Evolutionary conservation across 2,797 vertebrate species (phyloP), one percentile per base, ranked within the genome.

Genomic region (Meriones psammophilus): DNA sequence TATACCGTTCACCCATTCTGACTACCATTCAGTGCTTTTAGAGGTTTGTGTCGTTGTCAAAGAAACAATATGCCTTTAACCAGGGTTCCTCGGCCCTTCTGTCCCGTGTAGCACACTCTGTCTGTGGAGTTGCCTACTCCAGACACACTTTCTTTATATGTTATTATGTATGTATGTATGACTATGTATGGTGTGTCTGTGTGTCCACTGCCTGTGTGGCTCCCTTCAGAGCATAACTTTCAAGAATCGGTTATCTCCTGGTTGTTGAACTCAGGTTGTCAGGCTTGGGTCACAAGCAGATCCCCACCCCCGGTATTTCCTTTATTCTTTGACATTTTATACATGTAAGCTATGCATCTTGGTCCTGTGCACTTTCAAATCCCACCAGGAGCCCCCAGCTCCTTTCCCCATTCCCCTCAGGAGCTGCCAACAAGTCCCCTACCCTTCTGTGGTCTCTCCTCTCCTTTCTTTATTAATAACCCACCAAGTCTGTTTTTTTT

Each of bases 1-100:
- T 46, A 9, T 39, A 33, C 30, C 58, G 5, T 56, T 81, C 74
- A 66, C 24, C 54, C 24, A 62, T 86, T 50, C 58, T 62, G 50
- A 91, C 66, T 66, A 36, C 26, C 20, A 5, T 33, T 93, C 39
- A 56, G 0, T 58, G 58, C 26, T 68, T 79, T 88, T 54, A 66
- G 91, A 91, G n/a, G 73, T 73, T 91, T 78, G 93, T 76, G 71
- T 93, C 95, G 66, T 39, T 30, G 69, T 24, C 5, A 22, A 88
- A 94, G 66, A 83, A 95, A 50, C 36, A 15, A 17, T 39, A 13
- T 36, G 4, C 36, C n/a, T 50, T 74, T 30, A 93, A 24, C 46
- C 24, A 12, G 46, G 13, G 73, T 15, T 30, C n/a, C 10, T 24
- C n/a, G 42, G 8, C 54, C 24, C 50, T 56, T 46, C 54, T 56